Evolutionary conservation across 2,888 invertebrate species (phyloP).

Genomic region (Lepidocyrtoides sp.): DNA sequence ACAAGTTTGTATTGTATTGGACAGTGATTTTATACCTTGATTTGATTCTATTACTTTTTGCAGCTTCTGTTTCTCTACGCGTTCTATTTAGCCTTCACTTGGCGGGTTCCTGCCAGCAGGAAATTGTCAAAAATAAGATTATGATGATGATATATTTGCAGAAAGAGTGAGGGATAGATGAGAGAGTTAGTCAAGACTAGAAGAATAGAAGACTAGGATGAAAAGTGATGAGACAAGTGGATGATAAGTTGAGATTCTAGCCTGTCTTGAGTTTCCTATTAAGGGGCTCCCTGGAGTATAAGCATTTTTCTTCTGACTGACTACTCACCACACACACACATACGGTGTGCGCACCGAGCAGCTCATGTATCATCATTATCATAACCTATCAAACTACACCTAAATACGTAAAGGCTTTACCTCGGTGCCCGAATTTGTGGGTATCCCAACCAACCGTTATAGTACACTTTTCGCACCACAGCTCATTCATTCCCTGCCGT

Average conservation of each 20-base stretch:
- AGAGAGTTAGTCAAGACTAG: slow-evolving; percentile 15
- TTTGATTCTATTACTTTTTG: not conserved
- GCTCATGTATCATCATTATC: slow-evolving; percentile 43
- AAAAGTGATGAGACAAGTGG: slow-evolving; percentile 47
- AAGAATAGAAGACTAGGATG: not conserved
- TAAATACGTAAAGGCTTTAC: slow-evolving; percentile 6
- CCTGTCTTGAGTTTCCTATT: slow-evolving; percentile 33
- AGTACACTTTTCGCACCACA: not conserved
- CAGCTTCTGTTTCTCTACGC: not conserved
- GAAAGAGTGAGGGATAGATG: slow-evolving; percentile 14
- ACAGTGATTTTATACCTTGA: slow-evolving; percentile 21
- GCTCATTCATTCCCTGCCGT: slow-evolving; percentile 1
- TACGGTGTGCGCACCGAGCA: not conserved
- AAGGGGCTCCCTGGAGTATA: slow-evolving; percentile 46
- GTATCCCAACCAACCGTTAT: not conserved
- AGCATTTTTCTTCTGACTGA: slow-evolving; percentile 20
- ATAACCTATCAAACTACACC: slow-evolving; percentile 5
- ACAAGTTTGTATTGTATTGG: slow-evolving; percentile 10
- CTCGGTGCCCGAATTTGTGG: not conserved
- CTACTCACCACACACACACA: not conserved
- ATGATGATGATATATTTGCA: slow-evolving; percentile 53
- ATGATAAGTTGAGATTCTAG: slow-evolving; percentile 47
- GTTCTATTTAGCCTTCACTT: slow-evolving; percentile 25
- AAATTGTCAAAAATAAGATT: slow-evolving; percentile 54
- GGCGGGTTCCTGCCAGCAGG: slow-evolving; percentile 56